Percentiles rank a stretch among this genome's conserved stretches.
Evolutionary conservation across 1,140 invertebrate genomes (phyloP).

Genomic region (Drosophila oshimai): DNA sequence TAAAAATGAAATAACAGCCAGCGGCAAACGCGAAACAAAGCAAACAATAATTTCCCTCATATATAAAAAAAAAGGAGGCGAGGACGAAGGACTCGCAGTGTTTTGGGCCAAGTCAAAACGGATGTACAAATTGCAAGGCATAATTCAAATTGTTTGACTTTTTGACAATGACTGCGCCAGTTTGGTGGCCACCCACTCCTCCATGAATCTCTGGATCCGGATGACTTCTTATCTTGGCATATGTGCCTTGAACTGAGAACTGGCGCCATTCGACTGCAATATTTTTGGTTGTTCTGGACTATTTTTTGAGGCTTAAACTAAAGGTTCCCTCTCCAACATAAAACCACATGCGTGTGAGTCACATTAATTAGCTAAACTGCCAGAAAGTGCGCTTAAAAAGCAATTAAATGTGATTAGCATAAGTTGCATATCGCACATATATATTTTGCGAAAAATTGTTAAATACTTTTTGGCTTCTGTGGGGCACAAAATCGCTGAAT

Average conservation of each 20-base stretch:
- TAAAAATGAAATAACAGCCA: slow-evolving; percentile 53
- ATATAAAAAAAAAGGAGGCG: slow-evolving; percentile 48
- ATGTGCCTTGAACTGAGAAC: slow-evolving; percentile 12
- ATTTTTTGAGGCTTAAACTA: slow-evolving; percentile 37
- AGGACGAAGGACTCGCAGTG: slow-evolving; percentile 1
- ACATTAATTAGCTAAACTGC: slow-evolving; percentile 72
- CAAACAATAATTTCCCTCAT: slow-evolving; percentile 73
- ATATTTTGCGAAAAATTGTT: slow-evolving; percentile 31
- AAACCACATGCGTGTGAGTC: slow-evolving; percentile 54
- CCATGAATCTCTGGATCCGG: neutral
- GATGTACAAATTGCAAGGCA: slow-evolving; percentile 81
- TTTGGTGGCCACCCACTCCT: slow-evolving; percentile 18
- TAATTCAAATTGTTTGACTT: slow-evolving; percentile 82
- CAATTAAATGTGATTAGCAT: slow-evolving; percentile 82
- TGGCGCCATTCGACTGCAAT: slow-evolving; percentile 47
- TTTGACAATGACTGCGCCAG: slow-evolving; percentile 72
- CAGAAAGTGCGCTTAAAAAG: slow-evolving; percentile 79
- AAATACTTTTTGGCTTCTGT: slow-evolving; percentile 46
- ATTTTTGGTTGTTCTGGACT: slow-evolving; percentile 2
- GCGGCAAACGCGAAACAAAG: slow-evolving; percentile 59
- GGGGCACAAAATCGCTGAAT: neutral
- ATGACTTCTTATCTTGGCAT: slow-evolving; percentile 59
- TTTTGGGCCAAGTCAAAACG: slow-evolving; percentile 59
- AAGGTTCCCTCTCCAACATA: slow-evolving; percentile 8
- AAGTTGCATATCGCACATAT: slow-evolving; percentile 51